These are phyloP conservation scores for Melipona bicolor DNA, from an alignment of 2,888 invertebrate species.

Conservation along the genomic window DNA sequence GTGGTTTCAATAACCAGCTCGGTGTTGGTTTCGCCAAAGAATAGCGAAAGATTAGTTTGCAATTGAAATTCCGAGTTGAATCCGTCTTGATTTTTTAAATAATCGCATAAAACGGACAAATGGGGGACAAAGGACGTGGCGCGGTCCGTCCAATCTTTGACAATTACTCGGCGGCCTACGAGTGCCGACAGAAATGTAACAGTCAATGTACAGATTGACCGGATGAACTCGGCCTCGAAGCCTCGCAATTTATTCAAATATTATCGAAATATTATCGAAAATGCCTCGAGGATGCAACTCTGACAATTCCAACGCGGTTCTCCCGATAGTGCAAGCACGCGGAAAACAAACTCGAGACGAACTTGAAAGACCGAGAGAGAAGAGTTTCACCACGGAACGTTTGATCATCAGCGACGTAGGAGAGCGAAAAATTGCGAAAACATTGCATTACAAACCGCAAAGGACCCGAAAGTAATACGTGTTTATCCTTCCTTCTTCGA, in stretches of 20 bases:
- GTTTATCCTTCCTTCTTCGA: conserved; percentile 36
- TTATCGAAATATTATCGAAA: neutral
- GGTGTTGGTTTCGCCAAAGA: neutral
- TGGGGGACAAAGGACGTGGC: too few relatives aligned
- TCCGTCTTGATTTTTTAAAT: neutral
- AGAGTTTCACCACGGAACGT: neutral
- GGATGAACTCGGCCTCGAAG: neutral
- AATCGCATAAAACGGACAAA: too few relatives aligned
- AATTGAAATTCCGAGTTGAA: neutral
- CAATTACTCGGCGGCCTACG: conserved; percentile 6
- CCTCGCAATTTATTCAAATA: conserved; percentile 22
- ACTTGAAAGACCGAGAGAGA: neutral
- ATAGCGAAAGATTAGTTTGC: neutral
- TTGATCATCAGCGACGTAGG: conserved; percentile 30
- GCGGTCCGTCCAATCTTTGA: neutral
- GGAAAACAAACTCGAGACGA: neutral
- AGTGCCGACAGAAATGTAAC: neutral
- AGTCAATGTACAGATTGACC: conserved; percentile 2
- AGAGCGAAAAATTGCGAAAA: conserved; percentile 23
- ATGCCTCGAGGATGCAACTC: conserved; percentile 10
- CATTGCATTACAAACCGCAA: conserved; percentile 39
- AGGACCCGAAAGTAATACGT: conserved; percentile 25
- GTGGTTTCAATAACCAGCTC: neutral
- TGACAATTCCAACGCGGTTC: conserved; percentile 2
- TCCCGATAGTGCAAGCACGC: neutral